Conservation (phyloP, 2,888 invertebrate genomes). For the Scaptomyza tumidula region DNA sequence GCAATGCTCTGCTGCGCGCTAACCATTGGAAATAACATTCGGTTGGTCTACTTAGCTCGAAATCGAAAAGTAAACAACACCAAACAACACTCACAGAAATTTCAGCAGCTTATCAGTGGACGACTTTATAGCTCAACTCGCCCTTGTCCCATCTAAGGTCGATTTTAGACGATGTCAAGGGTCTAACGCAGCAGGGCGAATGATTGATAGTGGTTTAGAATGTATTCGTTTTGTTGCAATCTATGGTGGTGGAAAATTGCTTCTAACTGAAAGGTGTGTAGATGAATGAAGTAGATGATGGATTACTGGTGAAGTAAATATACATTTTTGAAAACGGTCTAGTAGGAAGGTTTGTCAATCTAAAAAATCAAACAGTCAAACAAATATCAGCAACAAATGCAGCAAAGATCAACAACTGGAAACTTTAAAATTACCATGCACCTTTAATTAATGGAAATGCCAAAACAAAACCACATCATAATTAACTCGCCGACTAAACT, state of each 20-base stretch:
- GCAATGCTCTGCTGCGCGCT: constrained; percentile 61
- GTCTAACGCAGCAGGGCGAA: constrained; percentile 9
- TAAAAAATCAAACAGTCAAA: not conserved
- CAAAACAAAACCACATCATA: constrained; percentile 5
- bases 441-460: constrained; percentile 1
- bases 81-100: constrained; percentile 13
- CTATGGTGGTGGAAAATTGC: not conserved
- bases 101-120: constrained; percentile 45
- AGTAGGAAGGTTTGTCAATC: not conserved
- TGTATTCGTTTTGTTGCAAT: not conserved
- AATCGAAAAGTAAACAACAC: constrained; percentile 5
- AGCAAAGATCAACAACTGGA: too few species aligned
- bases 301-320: not conserved
- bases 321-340: not conserved
- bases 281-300: not conserved
- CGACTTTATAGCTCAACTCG: constrained; percentile 33
- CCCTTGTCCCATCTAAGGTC: constrained; percentile 54
- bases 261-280: not conserved
- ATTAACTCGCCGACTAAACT: constrained; percentile 19
- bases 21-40: constrained; percentile 27
- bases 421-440: not conserved
- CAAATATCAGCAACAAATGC: too few species aligned
- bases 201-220: constrained; percentile 53
- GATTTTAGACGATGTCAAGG: constrained; percentile 24
- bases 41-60: constrained; percentile 17